Percentiles rank a stretch among this genome's conserved stretches.
Conservation (phyloP, 2,888 invertebrate genomes). For the Dioctria linearis region DNA sequence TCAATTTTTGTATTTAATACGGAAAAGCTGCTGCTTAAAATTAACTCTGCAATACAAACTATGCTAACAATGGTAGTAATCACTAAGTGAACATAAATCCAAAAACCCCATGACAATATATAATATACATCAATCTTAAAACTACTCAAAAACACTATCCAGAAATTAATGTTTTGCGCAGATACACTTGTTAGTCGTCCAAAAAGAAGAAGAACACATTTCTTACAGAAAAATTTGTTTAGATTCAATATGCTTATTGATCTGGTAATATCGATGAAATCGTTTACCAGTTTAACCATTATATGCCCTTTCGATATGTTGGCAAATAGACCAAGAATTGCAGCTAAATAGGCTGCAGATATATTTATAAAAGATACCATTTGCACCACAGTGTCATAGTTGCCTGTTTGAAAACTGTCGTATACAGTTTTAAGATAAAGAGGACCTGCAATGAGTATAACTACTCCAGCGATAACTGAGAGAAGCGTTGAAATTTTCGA, state of each 20-base stretch:
- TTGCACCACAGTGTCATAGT: slow-evolving; percentile 19
- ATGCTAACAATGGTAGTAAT: slow-evolving; percentile 16
- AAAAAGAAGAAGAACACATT: background rate
- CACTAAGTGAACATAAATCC: slow-evolving; percentile 19
- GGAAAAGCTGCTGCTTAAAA: background rate
- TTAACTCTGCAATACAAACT: background rate
- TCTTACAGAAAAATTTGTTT: slow-evolving; percentile 10
- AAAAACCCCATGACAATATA: background rate
- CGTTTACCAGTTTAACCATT: slow-evolving; percentile 4
- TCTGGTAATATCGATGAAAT: background rate
- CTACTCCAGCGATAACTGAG: background rate
- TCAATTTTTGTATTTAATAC: slow-evolving; percentile 21
- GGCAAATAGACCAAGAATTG: slow-evolving; percentile 5
- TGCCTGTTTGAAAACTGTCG: background rate
- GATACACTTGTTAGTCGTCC: slow-evolving; percentile 4
- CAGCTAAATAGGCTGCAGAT: slow-evolving; percentile 22
- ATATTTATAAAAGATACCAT: slow-evolving; percentile 27
- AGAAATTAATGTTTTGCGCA: slow-evolving; percentile 1
- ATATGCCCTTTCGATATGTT: background rate
- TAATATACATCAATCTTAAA: background rate
- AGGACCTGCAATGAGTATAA: background rate
- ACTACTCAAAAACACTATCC: background rate
- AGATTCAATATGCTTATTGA: background rate
- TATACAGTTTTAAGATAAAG: background rate
- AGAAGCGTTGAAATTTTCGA: slow-evolving; percentile 2